Evolutionary conservation across 2,888 invertebrate genomes (phyloP).

Genomic region (Eugnorisma glareosa): DNA sequence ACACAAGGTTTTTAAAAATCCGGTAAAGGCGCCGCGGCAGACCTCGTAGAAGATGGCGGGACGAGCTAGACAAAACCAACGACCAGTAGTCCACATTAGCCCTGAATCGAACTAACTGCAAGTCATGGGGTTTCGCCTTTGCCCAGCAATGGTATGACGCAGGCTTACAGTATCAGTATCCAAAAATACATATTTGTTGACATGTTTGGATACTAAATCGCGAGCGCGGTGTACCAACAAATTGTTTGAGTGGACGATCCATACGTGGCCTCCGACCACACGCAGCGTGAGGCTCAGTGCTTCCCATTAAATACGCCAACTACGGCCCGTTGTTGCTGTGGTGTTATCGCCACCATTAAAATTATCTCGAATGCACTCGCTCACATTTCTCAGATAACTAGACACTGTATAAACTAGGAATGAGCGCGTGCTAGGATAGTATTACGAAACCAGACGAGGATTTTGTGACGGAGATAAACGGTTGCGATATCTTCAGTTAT

Average conservation of each 20-base stretch:
- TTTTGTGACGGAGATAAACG: conserved; percentile 45
- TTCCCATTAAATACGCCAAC: conserved; percentile 62
- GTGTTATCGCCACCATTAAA: conserved; percentile 67
- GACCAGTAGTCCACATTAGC: not conserved
- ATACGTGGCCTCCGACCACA: conserved; percentile 60
- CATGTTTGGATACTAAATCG: not conserved
- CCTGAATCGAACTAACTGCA: not conserved
- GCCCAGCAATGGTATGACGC: not conserved
- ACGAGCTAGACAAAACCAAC: not conserved
- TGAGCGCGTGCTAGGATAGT: conserved; percentile 53
- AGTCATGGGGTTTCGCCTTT: not conserved
- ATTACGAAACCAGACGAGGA: conserved; percentile 51
- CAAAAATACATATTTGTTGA: not conserved
- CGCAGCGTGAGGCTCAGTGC: conserved; percentile 42
- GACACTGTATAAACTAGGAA: conserved; percentile 56
- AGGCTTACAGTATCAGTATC: not conserved
- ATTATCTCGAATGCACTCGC: conserved; percentile 66
- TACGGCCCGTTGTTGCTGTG: conserved; percentile 51
- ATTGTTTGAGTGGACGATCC: conserved; percentile 36
- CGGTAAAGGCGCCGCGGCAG: not conserved
- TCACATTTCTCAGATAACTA: conserved; percentile 66
- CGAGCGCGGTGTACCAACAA: conserved; percentile 27
- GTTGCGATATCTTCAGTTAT: conserved; percentile 4
- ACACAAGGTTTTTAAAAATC: too few species aligned
- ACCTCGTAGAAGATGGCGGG: not conserved